A percentile compares a stretch with the other conserved stretches of the same genome.
Evolutionary conservation across 2,888 invertebrate genomes (phyloP).

Genomic region (Lutraria lutraria): DNA sequence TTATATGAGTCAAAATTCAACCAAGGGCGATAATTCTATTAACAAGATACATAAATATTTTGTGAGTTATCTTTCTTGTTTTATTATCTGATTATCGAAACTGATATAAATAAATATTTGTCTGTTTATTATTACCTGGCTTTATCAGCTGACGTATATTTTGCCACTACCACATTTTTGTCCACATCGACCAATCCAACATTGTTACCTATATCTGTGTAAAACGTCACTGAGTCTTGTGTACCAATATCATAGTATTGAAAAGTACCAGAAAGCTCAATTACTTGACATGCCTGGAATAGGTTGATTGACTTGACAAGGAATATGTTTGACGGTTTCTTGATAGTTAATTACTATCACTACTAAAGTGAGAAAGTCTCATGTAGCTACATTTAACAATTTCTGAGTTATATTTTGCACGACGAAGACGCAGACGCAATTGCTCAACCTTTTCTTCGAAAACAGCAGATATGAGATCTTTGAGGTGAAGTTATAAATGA

Average conservation of each 20-base stretch:
- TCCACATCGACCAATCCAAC: constrained; percentile 53
- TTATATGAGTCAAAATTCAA: not conserved
- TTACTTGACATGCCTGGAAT: constrained; percentile 66
- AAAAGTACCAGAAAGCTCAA: constrained; percentile 35
- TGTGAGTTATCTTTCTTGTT: not conserved
- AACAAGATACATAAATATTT: not conserved
- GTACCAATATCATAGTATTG: constrained; percentile 65
- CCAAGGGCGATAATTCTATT: not conserved
- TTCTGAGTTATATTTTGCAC: no score
- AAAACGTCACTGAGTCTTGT: constrained; percentile 62
- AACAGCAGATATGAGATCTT: no score
- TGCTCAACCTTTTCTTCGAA: no score
- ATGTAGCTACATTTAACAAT: no score
- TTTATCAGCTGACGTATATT: constrained; percentile 54
- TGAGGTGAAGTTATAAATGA: no score
- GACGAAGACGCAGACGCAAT: no score
- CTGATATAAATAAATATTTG: no score
- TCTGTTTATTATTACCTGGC: constrained; percentile 57
- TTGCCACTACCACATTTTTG: constrained; percentile 53
- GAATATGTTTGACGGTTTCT: no score
- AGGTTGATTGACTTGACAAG: no score
- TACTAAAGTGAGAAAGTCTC: no score
- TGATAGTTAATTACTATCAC: no score
- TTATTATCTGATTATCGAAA: no score
- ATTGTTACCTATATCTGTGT: constrained; percentile 34